Evolutionary conservation across 2,113 vertebrate genomes (phyloP), one percentile per base, ranked within the genome.

Genomic region (Boleophthalmus pectinirostris): DNA sequence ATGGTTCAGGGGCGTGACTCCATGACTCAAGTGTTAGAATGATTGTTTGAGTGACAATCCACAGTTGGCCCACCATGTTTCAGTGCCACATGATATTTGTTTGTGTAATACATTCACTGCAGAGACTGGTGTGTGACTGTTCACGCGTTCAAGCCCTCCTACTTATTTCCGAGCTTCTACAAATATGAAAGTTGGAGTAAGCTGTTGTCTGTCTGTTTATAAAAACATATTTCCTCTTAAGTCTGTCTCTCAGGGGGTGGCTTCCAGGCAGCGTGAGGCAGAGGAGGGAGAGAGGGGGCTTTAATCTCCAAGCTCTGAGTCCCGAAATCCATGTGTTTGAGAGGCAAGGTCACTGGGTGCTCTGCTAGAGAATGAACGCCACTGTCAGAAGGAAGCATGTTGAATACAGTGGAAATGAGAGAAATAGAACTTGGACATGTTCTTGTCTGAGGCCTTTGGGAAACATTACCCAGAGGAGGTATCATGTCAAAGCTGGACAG

Each of bases 401-500:
- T 51, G n/a, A 76, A 78, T 21, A 29, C 33, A 70, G 24, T 33
- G 61, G 23, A 25, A 43, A 74, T 61, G 56, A 29, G 57, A 45
- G 68, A 61, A 68, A 67, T n/a, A 11, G 66, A 33, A 60, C 53
- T 63, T 74, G 61, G 73, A 74, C 49, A 79, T 74, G 68, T 85
- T 75, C 74, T 79, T 64, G 81, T 75, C 67, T 78, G 35, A 49
- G 81, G 85, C 79, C 64, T 77, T 69, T 72, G 82, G 77, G 81
- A 82, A 73, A 86, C 85, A 92, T 88, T 76, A 81, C 74, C 75
- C 53, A 75, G 83, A 81, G 66, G 64, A 66, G 72, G 69, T 82
- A 78, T 79, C 82, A 83, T 81, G 80, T 80, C 82, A 83, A 43
- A 10, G 10, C 74, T 77, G 64, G 69, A 66, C 11, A 47, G 25